These are phyloP conservation scores for Poecilia latipinna DNA, from an alignment of 2,113 vertebrate species.

Conservation along the genomic window DNA sequence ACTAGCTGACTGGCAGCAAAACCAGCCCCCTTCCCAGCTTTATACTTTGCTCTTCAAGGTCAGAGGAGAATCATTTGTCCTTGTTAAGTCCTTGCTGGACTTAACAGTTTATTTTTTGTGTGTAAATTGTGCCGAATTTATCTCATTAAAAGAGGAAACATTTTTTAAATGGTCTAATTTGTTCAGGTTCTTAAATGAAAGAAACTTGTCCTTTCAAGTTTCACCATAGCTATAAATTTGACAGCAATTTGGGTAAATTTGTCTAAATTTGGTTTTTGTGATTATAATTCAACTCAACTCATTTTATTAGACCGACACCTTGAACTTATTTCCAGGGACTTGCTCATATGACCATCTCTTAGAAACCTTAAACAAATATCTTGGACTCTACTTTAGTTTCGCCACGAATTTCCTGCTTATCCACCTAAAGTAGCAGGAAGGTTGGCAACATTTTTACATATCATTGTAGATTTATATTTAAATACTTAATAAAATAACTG, in stretches of 20 bases:
- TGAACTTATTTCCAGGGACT: neutral
- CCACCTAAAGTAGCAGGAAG: neutral
- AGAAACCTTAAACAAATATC: neutral
- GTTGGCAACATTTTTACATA: neutral
- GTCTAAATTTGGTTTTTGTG: too few species aligned
- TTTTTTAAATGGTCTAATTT: neutral
- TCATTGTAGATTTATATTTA: neutral
- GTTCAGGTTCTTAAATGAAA: neutral
- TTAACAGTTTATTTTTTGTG: too few species aligned
- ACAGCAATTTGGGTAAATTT: neutral
- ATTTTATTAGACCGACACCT: neutral
- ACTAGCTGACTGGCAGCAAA: neutral
- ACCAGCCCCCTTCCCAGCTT: neutral
- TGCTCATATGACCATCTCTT: neutral
- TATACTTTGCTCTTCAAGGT: neutral
- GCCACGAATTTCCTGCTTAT: neutral
- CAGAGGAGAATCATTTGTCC: neutral
- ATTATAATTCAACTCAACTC: too few species aligned
- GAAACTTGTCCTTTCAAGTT: neutral
- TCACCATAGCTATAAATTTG: neutral
- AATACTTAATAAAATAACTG: neutral
- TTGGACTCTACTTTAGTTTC: neutral
- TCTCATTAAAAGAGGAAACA: neutral
- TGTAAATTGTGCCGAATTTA: neutral
- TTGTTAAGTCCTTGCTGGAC: too few species aligned